A percentile compares a stretch with the other conserved stretches of the same genome.
Evolutionary conservation across 2,888 invertebrate species (phyloP).

Genomic region (Netelia inedita): DNA sequence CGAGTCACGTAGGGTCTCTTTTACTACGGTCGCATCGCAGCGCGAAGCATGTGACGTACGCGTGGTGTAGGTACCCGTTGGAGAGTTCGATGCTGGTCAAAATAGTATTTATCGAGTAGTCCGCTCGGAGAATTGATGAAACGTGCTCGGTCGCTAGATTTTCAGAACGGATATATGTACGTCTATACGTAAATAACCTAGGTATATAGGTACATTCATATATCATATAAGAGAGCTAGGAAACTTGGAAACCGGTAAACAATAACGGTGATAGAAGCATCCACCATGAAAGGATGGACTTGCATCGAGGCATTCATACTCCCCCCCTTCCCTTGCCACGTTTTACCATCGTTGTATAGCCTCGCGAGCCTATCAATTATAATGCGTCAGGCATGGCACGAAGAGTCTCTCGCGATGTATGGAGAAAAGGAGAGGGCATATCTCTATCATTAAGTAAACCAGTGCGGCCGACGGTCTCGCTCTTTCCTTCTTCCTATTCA

Average conservation of each 20-base stretch:
- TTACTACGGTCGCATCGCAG: too few relatives aligned
- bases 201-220: neutral
- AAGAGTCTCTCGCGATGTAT: slow-evolving; percentile 29
- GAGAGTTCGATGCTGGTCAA: too few relatives aligned
- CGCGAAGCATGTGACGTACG: too few relatives aligned
- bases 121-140: too few relatives aligned
- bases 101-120: too few relatives aligned
- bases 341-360: slow-evolving; percentile 1
- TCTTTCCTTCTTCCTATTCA: neutral
- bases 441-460: slow-evolving; percentile 59
- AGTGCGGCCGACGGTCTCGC: slow-evolving; percentile 38
- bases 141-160: neutral
- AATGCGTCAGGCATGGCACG: slow-evolving; percentile 54
- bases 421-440: slow-evolving; percentile 18
- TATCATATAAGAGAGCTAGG: slow-evolving; percentile 58
- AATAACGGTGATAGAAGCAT: slow-evolving; percentile 77
- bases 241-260: slow-evolving; percentile 71
- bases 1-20: too few relatives aligned
- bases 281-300: slow-evolving; percentile 76
- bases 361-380: slow-evolving; percentile 61
- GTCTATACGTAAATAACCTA: neutral
- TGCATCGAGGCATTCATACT: slow-evolving; percentile 62
- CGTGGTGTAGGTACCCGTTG: too few relatives aligned
- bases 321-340: slow-evolving; percentile 24
- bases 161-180: neutral